These are phyloP conservation scores for Drosophila mimica DNA, from an alignment of 2,888 invertebrate species.

Conservation along the genomic window DNA sequence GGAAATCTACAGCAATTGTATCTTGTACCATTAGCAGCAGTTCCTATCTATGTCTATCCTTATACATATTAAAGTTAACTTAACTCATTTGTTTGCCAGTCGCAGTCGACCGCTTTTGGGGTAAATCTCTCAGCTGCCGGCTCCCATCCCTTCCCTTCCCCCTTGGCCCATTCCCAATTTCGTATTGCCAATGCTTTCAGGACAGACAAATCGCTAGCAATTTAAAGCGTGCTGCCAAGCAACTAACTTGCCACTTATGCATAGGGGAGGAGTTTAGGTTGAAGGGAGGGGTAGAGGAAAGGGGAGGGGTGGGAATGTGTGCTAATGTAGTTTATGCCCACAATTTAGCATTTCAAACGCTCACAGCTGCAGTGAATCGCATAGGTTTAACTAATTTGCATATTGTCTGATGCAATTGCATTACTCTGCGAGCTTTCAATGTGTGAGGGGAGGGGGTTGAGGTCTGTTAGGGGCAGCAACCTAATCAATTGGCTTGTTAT, in stretches of 20 bases:
- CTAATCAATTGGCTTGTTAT: conserved; percentile 71
- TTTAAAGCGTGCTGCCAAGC: conserved; percentile 64
- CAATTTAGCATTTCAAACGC: conserved; percentile 68
- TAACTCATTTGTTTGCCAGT: conserved; percentile 52
- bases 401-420: conserved; percentile 69
- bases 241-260: conserved; percentile 59
- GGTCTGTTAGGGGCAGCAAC: conserved; percentile 4
- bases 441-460: not conserved
- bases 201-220: conserved; percentile 57
- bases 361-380: conserved; percentile 64
- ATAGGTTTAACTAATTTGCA: conserved; percentile 70
- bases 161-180: not conserved
- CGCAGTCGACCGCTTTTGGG: conserved; percentile 1
- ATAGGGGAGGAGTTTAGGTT: not conserved
- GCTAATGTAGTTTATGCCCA: conserved; percentile 74
- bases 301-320: conserved; percentile 30
- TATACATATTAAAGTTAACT: conserved; percentile 56
- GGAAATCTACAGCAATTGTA: conserved; percentile 20
- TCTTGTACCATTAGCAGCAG: conserved; percentile 2
- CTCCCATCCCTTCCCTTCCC: not conserved
- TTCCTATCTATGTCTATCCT: conserved; percentile 5
- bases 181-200: conserved; percentile 40
- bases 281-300: fast-evolving
- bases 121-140: not conserved
- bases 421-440: conserved; percentile 29